A percentile compares a stretch with the other conserved stretches of the same genome.
Conservation (phyloP, 2,113 vertebrate species). For the Psettodes erumei region DNA sequence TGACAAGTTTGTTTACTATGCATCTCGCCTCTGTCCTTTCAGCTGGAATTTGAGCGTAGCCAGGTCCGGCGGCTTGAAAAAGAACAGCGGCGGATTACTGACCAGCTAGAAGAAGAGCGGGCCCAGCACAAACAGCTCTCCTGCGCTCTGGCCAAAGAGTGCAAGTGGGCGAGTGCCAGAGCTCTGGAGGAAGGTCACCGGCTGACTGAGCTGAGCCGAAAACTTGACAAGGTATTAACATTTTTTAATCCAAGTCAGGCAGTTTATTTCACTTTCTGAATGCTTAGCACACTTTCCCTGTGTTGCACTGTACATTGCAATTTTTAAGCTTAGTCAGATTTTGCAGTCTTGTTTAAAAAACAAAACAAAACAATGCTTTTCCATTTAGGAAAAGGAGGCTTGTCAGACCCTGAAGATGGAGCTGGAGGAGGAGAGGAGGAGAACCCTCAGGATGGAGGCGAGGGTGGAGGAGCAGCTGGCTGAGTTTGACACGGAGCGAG, state of each 20-base stretch:
- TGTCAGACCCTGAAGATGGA: slow-evolving; percentile 85
- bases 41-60: slow-evolving; percentile 96
- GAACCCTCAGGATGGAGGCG: slow-evolving; percentile 91
- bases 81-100: slow-evolving; percentile 89
- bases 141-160: slow-evolving; percentile 92
- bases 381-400: slow-evolving; percentile 81
- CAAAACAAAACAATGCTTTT: neutral
- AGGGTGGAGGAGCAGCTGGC: slow-evolving; percentile 95
- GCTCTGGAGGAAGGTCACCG: slow-evolving; percentile 93
- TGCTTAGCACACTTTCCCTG: neutral
- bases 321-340: neutral
- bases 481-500: slow-evolving; percentile 94
- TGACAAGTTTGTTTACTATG: neutral
- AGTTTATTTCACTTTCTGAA: neutral
- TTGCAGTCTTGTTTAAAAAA: neutral
- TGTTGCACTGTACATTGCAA: neutral
- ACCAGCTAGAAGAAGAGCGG: slow-evolving; percentile 93
- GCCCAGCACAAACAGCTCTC: slow-evolving; percentile 93
- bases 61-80: slow-evolving; percentile 93
- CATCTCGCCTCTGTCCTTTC: slow-evolving; percentile 11
- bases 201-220: slow-evolving; percentile 86
- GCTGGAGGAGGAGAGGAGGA: slow-evolving; percentile 88
- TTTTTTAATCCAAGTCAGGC: neutral
- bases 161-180: slow-evolving; percentile 91
- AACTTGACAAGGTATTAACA: slow-evolving; percentile 83